These are phyloP conservation scores for Druceiella hillmani DNA, from an alignment of 2,888 invertebrate species.

Conservation along the genomic window DNA sequence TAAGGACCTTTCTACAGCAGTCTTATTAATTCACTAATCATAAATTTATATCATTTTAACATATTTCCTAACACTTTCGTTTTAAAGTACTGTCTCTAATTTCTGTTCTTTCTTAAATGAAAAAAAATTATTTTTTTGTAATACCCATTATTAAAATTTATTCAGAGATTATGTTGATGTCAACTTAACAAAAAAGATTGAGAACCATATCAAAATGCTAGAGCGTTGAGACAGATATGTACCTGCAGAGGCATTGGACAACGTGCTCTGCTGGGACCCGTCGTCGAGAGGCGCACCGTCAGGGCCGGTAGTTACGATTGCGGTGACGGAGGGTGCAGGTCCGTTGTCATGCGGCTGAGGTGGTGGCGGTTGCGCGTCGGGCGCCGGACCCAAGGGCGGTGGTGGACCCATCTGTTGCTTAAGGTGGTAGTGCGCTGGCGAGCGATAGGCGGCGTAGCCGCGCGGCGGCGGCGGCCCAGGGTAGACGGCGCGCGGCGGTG, in stretches of 20 bases:
- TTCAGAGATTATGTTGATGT: no score
- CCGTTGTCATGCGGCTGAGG: conserved; percentile 61
- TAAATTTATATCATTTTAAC: no score
- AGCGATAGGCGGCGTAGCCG: conserved; percentile 64
- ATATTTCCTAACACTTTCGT: no score
- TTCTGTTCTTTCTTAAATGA: no score
- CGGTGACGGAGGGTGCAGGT: conserved; percentile 69
- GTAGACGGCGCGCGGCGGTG: conserved; percentile 33
- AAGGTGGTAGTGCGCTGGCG: conserved; percentile 54
- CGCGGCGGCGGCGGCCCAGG: conserved; percentile 29
- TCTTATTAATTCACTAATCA: no score
- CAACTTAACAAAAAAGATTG: no score
- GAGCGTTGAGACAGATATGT: no score
- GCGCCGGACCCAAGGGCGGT: conserved; percentile 49
- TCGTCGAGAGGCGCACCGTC: conserved; percentile 87
- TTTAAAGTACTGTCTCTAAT: no score
- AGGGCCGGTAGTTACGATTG: conserved; percentile 85
- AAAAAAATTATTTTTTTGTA: no score
- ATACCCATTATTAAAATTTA: no score
- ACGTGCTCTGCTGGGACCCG: conserved; percentile 87
- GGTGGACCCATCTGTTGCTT: conserved; percentile 47
- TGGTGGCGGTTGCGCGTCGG: conserved; percentile 34
- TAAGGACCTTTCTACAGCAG: no score
- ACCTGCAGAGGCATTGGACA: conserved; percentile 91
- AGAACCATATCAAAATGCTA: no score